Evolutionary conservation across 2,888 invertebrate species (phyloP), one percentile per base, ranked within the genome.

Genomic region (Kryphioiulus occultus): DNA sequence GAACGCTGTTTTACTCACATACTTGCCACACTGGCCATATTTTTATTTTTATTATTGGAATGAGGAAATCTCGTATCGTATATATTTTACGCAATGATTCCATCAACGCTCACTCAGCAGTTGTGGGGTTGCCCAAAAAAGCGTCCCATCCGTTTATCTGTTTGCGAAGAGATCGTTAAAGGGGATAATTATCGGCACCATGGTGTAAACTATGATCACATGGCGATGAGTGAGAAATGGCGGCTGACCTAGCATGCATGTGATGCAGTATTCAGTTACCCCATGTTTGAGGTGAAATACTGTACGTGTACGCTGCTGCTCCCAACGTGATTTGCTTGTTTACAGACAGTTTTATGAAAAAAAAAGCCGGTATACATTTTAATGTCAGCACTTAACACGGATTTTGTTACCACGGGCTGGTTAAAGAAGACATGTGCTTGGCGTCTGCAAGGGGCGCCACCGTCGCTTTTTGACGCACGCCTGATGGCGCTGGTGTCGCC

Each of bases 211-310:
- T 59, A 59, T 59, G 59, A 59, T 59, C 59, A 59, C 22, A 59
- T 59, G 59, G 59, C 59, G 59, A 59, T 59, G 59, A 59, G 59
- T 59, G 59, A 59, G 59, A 59, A 59, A 59, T 59, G 59, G 59
- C 59, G 59, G 59, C 59, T 22, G 22, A 47, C 47, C 47, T n/a
- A n/a, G n/a, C n/a, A n/a, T n/a, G n/a, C 59, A 59, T 59, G 59
- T 59, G 59, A 59, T 59, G 59, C 22, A 4, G 22, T n/a, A 59
- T 59, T 59, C 59, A 59, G 59, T 59, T 59, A 59, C 59, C 22
- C 59, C 4, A 59, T 3, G 59, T 59, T 59, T 59, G 59, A 59
- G 59, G 59, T 59, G 59, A 59, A 59, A 59, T 59, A 59, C n/a
- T n/a, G n/a, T n/a, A n/a, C n/a, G n/a, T n/a, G n/a, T n/a, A n/a